These are phyloP conservation scores for Eupithecia tripunctaria DNA, from an alignment of 2,888 invertebrate species.

Conservation along the genomic window DNA sequence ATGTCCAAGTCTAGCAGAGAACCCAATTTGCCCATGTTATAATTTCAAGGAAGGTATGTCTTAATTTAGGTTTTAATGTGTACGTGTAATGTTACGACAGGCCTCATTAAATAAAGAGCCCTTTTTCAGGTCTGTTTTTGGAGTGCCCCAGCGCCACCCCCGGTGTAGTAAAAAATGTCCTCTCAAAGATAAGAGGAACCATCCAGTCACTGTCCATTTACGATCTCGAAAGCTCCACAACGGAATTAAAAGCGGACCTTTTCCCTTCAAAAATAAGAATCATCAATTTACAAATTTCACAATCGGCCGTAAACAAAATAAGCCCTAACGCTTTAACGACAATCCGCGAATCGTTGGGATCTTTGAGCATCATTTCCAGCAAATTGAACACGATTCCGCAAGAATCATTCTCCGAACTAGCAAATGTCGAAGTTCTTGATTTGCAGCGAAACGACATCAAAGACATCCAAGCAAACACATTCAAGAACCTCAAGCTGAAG, in stretches of 20 bases:
- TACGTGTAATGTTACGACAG: constrained; percentile 6
- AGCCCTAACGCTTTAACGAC: constrained; percentile 88
- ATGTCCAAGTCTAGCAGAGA: constrained; percentile 90
- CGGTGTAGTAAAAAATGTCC: constrained; percentile 88
- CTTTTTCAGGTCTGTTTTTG: constrained; percentile 89
- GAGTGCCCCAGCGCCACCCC: constrained; percentile 94
- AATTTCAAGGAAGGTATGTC: constrained; percentile 93
- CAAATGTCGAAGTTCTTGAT: constrained; percentile 90
- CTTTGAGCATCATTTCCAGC: constrained; percentile 90
- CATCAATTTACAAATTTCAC: constrained; percentile 90
- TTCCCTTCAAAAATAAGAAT: constrained; percentile 89
- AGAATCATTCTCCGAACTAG: constrained; percentile 88
- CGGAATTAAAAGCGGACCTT: constrained; percentile 89
- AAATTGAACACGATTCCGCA: constrained; percentile 90
- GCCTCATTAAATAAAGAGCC: constrained; percentile 28
- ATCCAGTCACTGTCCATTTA: constrained; percentile 95
- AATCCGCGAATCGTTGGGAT: constrained; percentile 88
- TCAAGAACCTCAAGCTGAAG: constrained; percentile 91
- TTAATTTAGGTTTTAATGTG: constrained; percentile 1
- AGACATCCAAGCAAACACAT: constrained; percentile 92
- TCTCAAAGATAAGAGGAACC: constrained; percentile 87
- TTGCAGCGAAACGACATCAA: constrained; percentile 94
- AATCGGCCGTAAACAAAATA: constrained; percentile 89
- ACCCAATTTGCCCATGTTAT: constrained; percentile 95
- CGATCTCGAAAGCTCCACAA: constrained; percentile 92